phyloP scores from a whole-genome alignment of 1,140 invertebrate species.

The Nephila pilipes region DNA sequence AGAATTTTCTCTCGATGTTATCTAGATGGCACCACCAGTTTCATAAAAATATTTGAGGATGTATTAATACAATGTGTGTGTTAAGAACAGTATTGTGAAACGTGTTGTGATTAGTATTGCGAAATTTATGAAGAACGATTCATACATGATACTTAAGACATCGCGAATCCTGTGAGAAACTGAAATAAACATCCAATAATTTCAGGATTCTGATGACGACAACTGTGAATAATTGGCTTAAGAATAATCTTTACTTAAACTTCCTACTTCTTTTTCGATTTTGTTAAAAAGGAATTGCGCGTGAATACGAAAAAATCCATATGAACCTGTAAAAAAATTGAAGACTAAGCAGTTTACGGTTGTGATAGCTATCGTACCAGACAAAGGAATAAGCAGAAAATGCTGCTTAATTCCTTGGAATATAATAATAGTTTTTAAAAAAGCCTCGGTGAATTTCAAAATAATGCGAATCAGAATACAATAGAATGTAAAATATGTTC shows the following conservation, averaged over 20 bases:
- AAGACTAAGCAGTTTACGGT: background rate
- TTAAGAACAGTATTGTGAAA: no score
- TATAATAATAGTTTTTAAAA: background rate
- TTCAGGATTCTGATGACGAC: background rate
- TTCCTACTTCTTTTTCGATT: background rate
- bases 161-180: background rate
- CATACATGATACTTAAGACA: background rate
- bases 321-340: background rate
- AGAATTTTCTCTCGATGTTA: no score
- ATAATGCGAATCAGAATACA: background rate
- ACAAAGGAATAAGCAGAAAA: background rate
- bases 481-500: background rate
- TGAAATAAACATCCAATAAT: background rate
- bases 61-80: no score
- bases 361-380: background rate
- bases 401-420: background rate
- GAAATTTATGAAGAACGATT: background rate
- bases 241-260: background rate
- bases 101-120: no score
- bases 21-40: no score
- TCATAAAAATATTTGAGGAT: no score
- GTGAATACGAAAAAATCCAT: background rate
- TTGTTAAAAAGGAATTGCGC: background rate
- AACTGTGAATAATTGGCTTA: background rate
- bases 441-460: background rate